A percentile compares a stretch with the other conserved stretches of the same genome.
These are phyloP conservation scores for Pachypanchax playfairii DNA, from an alignment of 2,113 vertebrate genomes.

Conservation along the genomic window DNA sequence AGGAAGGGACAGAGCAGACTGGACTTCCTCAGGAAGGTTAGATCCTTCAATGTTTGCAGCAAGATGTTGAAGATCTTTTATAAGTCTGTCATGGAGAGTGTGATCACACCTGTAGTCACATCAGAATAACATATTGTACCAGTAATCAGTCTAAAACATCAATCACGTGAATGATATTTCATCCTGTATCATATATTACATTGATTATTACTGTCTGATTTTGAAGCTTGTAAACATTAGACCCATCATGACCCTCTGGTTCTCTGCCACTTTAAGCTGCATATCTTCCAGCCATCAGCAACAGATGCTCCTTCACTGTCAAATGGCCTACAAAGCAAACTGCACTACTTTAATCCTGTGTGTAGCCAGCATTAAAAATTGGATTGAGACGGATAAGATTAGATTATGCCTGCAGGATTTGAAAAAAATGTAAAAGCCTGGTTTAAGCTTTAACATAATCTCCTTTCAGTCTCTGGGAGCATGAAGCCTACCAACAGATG, in stretches of 20 bases:
- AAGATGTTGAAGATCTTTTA: no score
- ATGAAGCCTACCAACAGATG: slow-evolving; percentile 84
- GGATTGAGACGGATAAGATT: slow-evolving; percentile 98
- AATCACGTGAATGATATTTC: no score
- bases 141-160: no score
- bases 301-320: slow-evolving; percentile 86
- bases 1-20: no score
- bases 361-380: slow-evolving; percentile 99
- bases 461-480: slow-evolving; percentile 86
- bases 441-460: slow-evolving; percentile 95
- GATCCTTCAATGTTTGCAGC: no score
- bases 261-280: slow-evolving; percentile 33
- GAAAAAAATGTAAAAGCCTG: slow-evolving; percentile 91
- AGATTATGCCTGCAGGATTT: slow-evolving; percentile 96
- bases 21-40: no score
- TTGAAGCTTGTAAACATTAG: no score
- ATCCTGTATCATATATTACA: no score
- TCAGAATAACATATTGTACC: no score
- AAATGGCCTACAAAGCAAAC: slow-evolving; percentile 89
- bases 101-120: no score
- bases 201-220: no score
- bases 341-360: slow-evolving; percentile 89
- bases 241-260: slow-evolving; percentile 7
- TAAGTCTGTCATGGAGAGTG: no score
- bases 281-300: slow-evolving; percentile 70